Conservation (phyloP, 2,888 invertebrate genomes). For the Hoplodrina blanda region DNA sequence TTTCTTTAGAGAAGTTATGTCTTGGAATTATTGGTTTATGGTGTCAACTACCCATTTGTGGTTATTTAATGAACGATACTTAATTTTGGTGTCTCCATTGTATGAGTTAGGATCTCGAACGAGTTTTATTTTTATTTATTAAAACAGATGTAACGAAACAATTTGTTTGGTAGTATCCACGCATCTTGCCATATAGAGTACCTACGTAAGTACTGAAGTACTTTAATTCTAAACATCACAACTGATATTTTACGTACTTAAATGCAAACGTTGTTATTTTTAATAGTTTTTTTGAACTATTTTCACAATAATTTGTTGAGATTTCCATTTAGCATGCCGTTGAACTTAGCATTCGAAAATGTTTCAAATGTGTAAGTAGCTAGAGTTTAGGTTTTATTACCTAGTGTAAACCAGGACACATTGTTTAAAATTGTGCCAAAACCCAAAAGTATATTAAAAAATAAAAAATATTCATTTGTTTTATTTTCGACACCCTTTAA, state of each 20-base stretch:
- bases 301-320: slow-evolving; percentile 62
- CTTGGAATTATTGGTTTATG: no score
- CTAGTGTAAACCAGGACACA: slow-evolving; percentile 89
- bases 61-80: slow-evolving; percentile 85
- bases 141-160: slow-evolving; percentile 60
- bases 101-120: slow-evolving; percentile 82
- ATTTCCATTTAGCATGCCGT: slow-evolving; percentile 61
- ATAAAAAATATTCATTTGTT: slow-evolving; percentile 79
- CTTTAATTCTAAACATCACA: slow-evolving; percentile 63
- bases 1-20: no score
- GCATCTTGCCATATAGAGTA: slow-evolving; percentile 71
- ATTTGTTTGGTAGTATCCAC: slow-evolving; percentile 59
- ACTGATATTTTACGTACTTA: slow-evolving; percentile 64
- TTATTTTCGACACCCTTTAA: slow-evolving; percentile 67
- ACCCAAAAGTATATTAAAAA: slow-evolving; percentile 90
- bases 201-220: slow-evolving; percentile 51
- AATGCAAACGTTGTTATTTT: slow-evolving; percentile 66
- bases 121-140: slow-evolving; percentile 79
- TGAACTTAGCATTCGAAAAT: slow-evolving; percentile 76
- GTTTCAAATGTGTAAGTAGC: slow-evolving; percentile 84
- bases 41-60: slow-evolving; percentile 68
- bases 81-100: slow-evolving; percentile 71
- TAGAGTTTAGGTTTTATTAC: slow-evolving; percentile 88
- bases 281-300: slow-evolving; percentile 69
- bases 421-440: slow-evolving; percentile 90